A percentile compares a stretch with the other conserved stretches of the same genome.
Evolutionary conservation across 2,797 vertebrate genomes (phyloP).

Genomic region (Malurus leucopterus): DNA sequence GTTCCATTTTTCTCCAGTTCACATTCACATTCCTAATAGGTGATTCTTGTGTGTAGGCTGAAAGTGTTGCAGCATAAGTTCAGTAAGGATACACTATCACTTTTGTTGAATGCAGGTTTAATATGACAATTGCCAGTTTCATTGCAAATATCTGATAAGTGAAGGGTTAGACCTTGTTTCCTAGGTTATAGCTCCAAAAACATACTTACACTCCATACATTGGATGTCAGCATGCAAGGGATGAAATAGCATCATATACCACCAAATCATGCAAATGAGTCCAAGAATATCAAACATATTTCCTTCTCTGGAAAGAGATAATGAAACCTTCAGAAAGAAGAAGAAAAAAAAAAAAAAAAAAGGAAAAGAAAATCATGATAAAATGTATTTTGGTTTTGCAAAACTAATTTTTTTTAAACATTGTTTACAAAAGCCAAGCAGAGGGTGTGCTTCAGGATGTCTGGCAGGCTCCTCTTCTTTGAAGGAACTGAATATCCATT

Average conservation of each 20-base stretch:
- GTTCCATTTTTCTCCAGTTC: background rate
- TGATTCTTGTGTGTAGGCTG: background rate
- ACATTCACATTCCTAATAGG: background rate
- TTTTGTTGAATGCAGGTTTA: background rate
- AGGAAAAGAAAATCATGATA: accelerated
- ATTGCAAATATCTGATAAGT: background rate
- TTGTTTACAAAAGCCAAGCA: background rate
- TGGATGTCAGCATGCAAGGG: background rate
- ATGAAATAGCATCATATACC: background rate
- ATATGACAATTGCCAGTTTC: background rate
- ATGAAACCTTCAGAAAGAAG: background rate
- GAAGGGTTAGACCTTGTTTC: background rate
- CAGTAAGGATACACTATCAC: background rate
- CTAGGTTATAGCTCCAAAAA: background rate
- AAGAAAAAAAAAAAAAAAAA: background rate
- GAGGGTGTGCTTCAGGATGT: background rate
- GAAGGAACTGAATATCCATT: background rate
- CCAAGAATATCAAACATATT: background rate
- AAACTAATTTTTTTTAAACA: background rate
- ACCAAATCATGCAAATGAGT: background rate
- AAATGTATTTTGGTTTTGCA: background rate
- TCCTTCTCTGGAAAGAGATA: background rate
- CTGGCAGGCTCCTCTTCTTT: background rate
- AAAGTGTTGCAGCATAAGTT: background rate
- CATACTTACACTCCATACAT: conserved; percentile 15